These are phyloP conservation scores for Pseudorhombus dupliciocellatus DNA, from an alignment of 2,113 vertebrate genomes.

Conservation along the genomic window DNA sequence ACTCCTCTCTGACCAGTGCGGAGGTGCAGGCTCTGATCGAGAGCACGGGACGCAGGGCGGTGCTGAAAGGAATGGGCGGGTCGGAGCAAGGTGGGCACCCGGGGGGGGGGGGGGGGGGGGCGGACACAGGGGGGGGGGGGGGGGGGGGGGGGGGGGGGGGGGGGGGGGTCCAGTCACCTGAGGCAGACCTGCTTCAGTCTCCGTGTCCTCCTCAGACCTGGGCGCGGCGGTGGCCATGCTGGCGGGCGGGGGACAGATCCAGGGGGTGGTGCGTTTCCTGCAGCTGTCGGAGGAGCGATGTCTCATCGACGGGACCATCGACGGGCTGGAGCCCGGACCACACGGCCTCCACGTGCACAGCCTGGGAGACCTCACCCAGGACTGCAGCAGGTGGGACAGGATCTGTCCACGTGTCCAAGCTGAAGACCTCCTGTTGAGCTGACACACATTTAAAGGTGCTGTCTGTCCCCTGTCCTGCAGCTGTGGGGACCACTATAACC, in stretches of 20 bases:
- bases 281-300: conserved; percentile 84
- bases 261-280: conserved; percentile 88
- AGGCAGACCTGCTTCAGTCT: too few relatives aligned
- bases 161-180: accelerated
- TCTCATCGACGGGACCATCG: conserved; percentile 89
- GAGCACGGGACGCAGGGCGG: conserved; percentile 82
- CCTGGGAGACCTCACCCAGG: conserved; percentile 84
- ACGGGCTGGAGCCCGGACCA: conserved; percentile 83
- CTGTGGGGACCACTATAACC: conserved; percentile 92
- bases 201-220: conserved; percentile 62
- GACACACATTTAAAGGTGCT: neutral
- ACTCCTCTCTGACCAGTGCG: conserved; percentile 79
- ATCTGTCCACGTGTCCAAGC: too few relatives aligned
- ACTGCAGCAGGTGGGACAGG: conserved; percentile 83
- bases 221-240: conserved; percentile 89
- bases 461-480: conserved; percentile 62
- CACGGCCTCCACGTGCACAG: conserved; percentile 90
- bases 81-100: conserved; percentile 69
- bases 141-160: too few relatives aligned
- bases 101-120: too few relatives aligned
- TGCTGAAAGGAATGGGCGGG: conserved; percentile 88
- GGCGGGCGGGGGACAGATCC: conserved; percentile 69
- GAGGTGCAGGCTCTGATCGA: conserved; percentile 87
- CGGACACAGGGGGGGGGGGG: too few relatives aligned
- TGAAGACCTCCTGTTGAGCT: too few relatives aligned